A percentile compares a stretch with the other conserved stretches of the same genome.
phyloP scores from a whole-genome alignment of 2,888 invertebrate genomes.

The Bombylius major region DNA sequence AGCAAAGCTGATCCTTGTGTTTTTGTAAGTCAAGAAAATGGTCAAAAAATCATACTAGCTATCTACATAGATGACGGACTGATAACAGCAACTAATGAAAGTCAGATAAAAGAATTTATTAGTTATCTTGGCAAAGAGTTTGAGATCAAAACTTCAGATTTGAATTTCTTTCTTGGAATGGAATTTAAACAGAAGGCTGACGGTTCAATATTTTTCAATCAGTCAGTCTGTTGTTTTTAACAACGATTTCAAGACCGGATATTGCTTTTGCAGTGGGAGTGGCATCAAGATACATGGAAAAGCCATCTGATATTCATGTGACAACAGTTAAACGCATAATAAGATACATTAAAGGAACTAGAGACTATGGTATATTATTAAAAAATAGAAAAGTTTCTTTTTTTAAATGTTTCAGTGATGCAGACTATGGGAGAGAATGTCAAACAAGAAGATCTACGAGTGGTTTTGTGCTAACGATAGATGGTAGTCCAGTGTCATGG shows the following conservation, averaged over 20 bases:
- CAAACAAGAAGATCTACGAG: conserved; percentile 12
- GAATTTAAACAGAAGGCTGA: conserved; percentile 1
- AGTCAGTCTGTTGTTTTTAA: conserved; percentile 15
- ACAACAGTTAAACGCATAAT: conserved; percentile 9
- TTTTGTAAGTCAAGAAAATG: conserved; percentile 14
- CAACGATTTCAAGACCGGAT: conserved; percentile 15
- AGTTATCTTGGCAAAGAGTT: conserved; percentile 3
- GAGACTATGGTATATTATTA: neutral
- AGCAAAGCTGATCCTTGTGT: conserved; percentile 20
- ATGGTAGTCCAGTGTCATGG: no score
- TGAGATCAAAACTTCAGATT: no score
- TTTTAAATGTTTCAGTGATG: conserved; percentile 10
- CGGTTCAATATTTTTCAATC: conserved; percentile 11
- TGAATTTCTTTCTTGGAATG: no score
- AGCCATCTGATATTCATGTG: neutral
- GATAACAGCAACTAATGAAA: conserved; percentile 11
- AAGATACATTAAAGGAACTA: conserved; percentile 5
- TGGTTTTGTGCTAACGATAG: conserved; percentile 6
- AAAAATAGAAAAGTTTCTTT: neutral
- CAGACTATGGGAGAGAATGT: conserved; percentile 10
- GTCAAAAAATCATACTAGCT: conserved; percentile 13
- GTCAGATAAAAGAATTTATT: conserved; percentile 9
- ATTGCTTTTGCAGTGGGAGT: conserved; percentile 13
- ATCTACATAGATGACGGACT: conserved; percentile 22
- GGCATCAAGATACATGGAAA: conserved; percentile 5